Evolutionary conservation across 2,797 vertebrate genomes (phyloP).

Genomic region (Pseudopleuronectes americanus): DNA sequence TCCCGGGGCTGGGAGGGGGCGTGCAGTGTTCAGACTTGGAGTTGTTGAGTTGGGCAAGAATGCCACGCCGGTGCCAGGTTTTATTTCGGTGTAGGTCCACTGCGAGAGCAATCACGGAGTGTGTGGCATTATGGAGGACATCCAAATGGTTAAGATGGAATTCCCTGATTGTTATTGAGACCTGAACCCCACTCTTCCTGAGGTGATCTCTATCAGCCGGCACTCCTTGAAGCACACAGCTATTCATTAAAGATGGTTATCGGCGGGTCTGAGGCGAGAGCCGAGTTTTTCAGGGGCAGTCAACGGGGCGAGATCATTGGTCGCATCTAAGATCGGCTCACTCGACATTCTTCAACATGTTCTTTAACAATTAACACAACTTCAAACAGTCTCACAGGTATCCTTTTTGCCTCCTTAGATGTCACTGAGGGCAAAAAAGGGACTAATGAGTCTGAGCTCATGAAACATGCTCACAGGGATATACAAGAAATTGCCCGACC

Average conservation of each 20-base stretch:
- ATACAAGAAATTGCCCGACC: constrained; percentile 25
- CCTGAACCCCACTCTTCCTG: constrained; percentile 80
- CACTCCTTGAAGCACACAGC: constrained; percentile 82
- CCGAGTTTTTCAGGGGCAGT: constrained; percentile 75
- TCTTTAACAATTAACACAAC: constrained; percentile 63
- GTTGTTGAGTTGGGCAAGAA: constrained; percentile 73
- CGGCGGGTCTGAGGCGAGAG: constrained; percentile 69
- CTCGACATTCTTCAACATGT: constrained; percentile 40
- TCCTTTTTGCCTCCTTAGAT: constrained; percentile 55
- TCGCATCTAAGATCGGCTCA: constrained; percentile 59
- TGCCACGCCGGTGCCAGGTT: constrained; percentile 78
- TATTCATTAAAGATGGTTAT: constrained; percentile 89
- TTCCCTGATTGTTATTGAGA: constrained; percentile 85
- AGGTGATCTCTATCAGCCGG: constrained; percentile 84
- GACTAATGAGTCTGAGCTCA: constrained; percentile 49
- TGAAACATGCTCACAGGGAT: constrained; percentile 38
- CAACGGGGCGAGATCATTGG: constrained; percentile 68
- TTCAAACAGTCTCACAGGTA: constrained; percentile 66
- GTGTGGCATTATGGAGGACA: constrained; percentile 88
- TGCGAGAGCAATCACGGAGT: constrained; percentile 84
- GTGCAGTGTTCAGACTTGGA: constrained; percentile 63
- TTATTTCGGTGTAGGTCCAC: constrained; percentile 85
- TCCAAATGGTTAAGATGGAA: constrained; percentile 89
- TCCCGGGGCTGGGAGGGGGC: constrained; percentile 46
- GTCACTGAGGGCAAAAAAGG: constrained; percentile 36